A percentile compares a stretch with the other conserved stretches of the same genome.
phyloP scores from a whole-genome alignment of 2,797 vertebrate species.

The Neoniphon sammara region DNA sequence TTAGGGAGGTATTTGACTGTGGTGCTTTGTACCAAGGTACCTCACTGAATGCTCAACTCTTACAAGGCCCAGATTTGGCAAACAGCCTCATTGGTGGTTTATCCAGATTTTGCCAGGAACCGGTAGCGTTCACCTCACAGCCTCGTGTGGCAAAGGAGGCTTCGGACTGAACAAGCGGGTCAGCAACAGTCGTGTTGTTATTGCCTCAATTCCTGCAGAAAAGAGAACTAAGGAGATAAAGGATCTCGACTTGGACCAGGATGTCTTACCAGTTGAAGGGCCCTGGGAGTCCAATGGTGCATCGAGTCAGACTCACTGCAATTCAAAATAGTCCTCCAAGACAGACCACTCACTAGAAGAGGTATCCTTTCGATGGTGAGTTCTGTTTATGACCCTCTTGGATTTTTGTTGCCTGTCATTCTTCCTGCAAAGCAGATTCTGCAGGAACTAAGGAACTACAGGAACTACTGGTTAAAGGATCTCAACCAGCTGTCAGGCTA shows the following conservation, averaged over 20 bases:
- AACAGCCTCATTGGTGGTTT: not conserved
- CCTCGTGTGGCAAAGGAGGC: not conserved
- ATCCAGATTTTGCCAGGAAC: not conserved
- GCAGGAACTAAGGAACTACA: not conserved
- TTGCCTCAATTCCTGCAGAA: too few species aligned
- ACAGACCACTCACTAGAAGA: not conserved
- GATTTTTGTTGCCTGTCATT: not conserved
- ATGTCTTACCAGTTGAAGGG: not conserved
- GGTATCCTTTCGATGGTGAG: not conserved
- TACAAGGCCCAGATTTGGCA: slow-evolving; percentile 7
- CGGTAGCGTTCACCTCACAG: not conserved
- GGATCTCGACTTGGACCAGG: not conserved
- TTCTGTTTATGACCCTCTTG: not conserved
- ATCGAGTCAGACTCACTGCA: slow-evolving; percentile 2
- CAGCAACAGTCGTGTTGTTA: not conserved
- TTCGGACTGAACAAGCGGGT: not conserved
- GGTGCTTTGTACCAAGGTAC: not conserved
- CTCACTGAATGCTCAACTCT: not conserved
- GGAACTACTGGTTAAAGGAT: too few species aligned
- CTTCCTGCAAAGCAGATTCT: not conserved
- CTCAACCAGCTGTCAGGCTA: too few species aligned
- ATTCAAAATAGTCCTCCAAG: not conserved
- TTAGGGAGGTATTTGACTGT: not conserved
- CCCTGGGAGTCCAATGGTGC: slow-evolving; percentile 3
- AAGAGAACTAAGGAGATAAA: not conserved